A percentile compares a stretch with the other conserved stretches of the same genome.
Evolutionary conservation across 2,797 vertebrate species (phyloP).

Genomic region (Xiphorhynchus erythropygius): DNA sequence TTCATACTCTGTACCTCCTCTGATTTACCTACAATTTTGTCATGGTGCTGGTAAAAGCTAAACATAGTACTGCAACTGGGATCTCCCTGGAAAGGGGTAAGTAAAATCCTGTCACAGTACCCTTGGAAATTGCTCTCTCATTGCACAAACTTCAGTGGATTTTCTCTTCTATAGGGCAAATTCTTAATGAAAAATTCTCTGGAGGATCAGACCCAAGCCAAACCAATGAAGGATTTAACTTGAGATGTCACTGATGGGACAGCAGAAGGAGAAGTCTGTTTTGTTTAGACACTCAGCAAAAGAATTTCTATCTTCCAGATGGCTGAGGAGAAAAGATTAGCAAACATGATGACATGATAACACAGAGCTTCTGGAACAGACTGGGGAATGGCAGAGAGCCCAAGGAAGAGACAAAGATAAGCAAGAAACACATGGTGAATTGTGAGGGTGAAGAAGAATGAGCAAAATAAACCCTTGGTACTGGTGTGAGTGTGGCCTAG

Average conservation of each 20-base stretch:
- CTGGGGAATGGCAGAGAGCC: background rate
- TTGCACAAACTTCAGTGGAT: background rate
- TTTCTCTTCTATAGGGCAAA: background rate
- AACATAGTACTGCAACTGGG: background rate
- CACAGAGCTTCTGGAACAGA: slow-evolving; percentile 11
- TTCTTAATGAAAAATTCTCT: background rate
- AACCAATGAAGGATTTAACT: background rate
- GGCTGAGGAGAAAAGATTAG: slow-evolving; percentile 8
- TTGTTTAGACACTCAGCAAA: background rate
- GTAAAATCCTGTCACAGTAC: background rate
- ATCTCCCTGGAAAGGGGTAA: background rate
- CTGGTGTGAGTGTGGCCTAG: background rate
- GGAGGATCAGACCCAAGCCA: background rate
- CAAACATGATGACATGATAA: background rate
- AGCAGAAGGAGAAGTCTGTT: background rate
- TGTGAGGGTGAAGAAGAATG: background rate
- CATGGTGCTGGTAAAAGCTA: background rate
- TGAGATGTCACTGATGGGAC: background rate
- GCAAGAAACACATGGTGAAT: fast-evolving
- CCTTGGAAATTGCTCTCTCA: background rate
- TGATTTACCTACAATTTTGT: background rate
- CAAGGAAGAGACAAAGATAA: background rate
- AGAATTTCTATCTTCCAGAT: background rate
- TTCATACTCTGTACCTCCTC: background rate
- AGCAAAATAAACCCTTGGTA: background rate